These are phyloP conservation scores for Hesperophylax magnus DNA, from an alignment of 1,140 invertebrate species.

Conservation along the genomic window DNA sequence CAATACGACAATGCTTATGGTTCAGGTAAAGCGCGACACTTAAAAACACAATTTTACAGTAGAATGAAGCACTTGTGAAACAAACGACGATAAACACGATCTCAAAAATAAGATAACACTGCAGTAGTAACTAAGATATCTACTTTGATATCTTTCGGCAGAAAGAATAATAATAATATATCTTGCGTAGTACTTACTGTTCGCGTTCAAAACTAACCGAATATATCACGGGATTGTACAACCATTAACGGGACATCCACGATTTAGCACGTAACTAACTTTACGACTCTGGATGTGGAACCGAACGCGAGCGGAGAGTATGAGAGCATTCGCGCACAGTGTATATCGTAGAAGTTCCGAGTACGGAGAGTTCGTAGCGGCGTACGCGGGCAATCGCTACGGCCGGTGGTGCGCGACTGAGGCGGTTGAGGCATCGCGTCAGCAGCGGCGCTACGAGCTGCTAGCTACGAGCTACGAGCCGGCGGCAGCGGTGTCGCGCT, in stretches of 20 bases:
- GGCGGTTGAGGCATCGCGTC: background rate
- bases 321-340: background rate
- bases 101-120: constrained; percentile 47
- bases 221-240: constrained; percentile 4
- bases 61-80: constrained; percentile 36
- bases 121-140: constrained; percentile 31
- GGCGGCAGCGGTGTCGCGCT: constrained; percentile 33
- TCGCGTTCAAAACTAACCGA: constrained; percentile 14
- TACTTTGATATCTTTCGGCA: constrained; percentile 17
- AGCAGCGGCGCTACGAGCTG: constrained; percentile 35
- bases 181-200: constrained; percentile 12
- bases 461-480: too few relatives aligned
- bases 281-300: constrained; percentile 24
- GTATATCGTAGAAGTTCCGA: constrained; percentile 9
- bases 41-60: constrained; percentile 10
- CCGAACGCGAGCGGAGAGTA: constrained; percentile 18
- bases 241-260: constrained; percentile 18
- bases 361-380: background rate
- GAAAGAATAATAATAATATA: constrained; percentile 33
- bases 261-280: constrained; percentile 28
- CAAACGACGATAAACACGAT: constrained; percentile 42
- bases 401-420: constrained; percentile 46
- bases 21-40: background rate
- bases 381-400: constrained; percentile 36
- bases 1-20: background rate